Base-by-base conservation (phyloP, 2,113 vertebrate species). In the Nyctereutes procyonoides region DNA sequence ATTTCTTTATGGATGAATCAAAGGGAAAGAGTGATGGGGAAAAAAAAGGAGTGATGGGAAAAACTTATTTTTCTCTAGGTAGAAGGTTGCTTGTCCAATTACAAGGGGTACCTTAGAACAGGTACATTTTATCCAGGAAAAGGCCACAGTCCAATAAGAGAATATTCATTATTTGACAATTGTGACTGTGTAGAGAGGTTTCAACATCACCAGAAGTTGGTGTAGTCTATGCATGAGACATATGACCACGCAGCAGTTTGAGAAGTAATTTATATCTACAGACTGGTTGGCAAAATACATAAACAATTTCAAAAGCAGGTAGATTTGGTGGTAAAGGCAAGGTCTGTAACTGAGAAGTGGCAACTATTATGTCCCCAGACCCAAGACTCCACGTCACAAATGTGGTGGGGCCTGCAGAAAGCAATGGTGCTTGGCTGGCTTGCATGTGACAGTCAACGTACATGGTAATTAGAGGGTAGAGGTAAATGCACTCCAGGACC, bases 401-500 rank as follows among this genome's bases (percentile, higher is more conserved):
- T 5, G 79, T 71, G 48, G 30, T 16, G 20, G 77, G 17, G 35
- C 28, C 24, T 12, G 8, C 16, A n/a, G 48, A 62, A 32, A 16
- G 63, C 26, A 81, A 26, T 0, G 1, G 4, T n/a, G 53, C 26
- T 81, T 43, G n/a, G 5, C 9, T 77, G 12, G 5, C 15, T 1
- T 63, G 55, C 20, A 30, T 87, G 43, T 73, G 69, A 80, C 17
- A 77, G 15, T 56, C 43, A 93, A 76, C 28, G 10, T 2, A 28
- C 30, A 3, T 28, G 17, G 6, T 19, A 28, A 48, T 22, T 76
- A 28, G 4, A 22, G 9, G 55, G 19, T 32, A 43, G 81, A 30
- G 30, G 30, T 30, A 38, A 32, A 30, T 51, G 26, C 16, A 71
- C 10, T 11, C 19, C 17, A 91, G 71, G 32, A 30, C 53, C 11